A percentile compares a stretch with the other conserved stretches of the same genome.
Evolutionary conservation across 2,113 vertebrate genomes (phyloP).

Genomic region (Pachycephala philippinensis): DNA sequence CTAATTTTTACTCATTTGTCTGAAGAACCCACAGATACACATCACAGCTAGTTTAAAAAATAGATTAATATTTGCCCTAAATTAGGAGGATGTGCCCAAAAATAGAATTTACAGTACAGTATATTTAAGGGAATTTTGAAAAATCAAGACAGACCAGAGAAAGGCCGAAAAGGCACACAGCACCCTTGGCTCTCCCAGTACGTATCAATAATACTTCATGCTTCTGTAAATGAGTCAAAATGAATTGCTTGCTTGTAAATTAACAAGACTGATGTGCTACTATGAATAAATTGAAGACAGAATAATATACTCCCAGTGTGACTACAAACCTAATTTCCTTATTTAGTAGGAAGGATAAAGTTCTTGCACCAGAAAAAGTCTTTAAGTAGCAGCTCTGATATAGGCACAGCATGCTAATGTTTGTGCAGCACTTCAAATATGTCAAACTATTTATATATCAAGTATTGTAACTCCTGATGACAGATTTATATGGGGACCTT

Average conservation of each 20-base stretch:
- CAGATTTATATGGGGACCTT: background rate
- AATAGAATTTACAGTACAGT: background rate
- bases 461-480: background rate
- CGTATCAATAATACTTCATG: background rate
- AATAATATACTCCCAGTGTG: slow-evolving; percentile 10
- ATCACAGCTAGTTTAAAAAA: background rate
- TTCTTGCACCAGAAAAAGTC: background rate
- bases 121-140: background rate
- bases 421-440: background rate
- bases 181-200: background rate
- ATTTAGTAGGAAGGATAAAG: slow-evolving; percentile 17
- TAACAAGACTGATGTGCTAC: slow-evolving; percentile 3
- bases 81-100: background rate
- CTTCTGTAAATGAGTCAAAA: slow-evolving; percentile 6
- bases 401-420: accelerated
- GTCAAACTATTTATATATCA: background rate
- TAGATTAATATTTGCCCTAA: background rate
- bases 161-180: background rate
- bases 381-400: background rate
- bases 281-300: background rate
- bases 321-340: slow-evolving; percentile 32
- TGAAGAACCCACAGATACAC: background rate
- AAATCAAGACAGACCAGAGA: background rate
- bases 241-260: slow-evolving; percentile 5
- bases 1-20: background rate